These are phyloP conservation scores for Strix uralensis DNA, from an alignment of 2,113 vertebrate genomes.

Conservation along the genomic window DNA sequence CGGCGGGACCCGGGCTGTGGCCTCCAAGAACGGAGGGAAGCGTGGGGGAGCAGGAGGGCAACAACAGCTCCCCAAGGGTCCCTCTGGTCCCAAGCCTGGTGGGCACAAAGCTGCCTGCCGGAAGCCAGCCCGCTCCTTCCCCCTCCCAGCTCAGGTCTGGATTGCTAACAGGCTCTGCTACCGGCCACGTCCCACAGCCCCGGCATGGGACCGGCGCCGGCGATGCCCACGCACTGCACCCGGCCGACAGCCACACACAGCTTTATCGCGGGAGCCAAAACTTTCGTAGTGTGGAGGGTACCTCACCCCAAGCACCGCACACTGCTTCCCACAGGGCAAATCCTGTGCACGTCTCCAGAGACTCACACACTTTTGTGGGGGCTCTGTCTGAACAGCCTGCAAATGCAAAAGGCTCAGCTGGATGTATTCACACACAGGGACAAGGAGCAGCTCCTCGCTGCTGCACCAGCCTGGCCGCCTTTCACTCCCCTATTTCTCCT, in stretches of 20 bases:
- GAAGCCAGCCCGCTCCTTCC: rapidly evolving
- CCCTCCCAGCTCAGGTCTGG: not conserved
- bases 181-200: not conserved
- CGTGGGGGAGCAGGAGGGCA: not conserved
- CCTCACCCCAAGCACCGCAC: not conserved
- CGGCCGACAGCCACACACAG: rapidly evolving
- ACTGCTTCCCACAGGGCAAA: not conserved
- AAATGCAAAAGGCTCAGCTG: conserved; percentile 43
- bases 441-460: conserved; percentile 40
- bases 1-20: not conserved
- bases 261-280: not conserved
- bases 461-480: not conserved
- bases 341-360: not conserved
- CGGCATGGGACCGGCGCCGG: rapidly evolving
- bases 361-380: not conserved
- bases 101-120: not conserved
- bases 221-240: not conserved
- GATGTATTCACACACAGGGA: conserved; percentile 14
- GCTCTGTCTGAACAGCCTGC: conserved; percentile 35
- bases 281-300: rapidly evolving
- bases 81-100: rapidly evolving
- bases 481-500: conserved; percentile 27
- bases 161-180: rapidly evolving
- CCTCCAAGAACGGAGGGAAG: not conserved
- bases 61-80: not conserved